Evolutionary conservation across 2,888 invertebrate genomes (phyloP), one percentile per base, ranked within the genome.

Genomic region (Eristalinus sepulchralis): DNA sequence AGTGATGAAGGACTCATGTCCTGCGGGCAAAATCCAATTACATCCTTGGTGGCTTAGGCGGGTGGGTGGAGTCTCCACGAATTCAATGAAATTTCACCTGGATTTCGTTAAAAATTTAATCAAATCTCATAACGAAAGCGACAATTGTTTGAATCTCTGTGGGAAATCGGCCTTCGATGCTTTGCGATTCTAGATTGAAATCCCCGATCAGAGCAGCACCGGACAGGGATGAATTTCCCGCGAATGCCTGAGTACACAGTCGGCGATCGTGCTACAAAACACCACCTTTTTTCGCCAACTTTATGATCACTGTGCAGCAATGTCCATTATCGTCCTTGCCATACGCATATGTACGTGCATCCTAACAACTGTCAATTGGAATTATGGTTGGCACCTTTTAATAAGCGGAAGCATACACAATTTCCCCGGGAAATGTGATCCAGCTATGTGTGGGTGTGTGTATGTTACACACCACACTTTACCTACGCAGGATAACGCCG

Each of bases 391-490:
- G 10, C 57, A 63, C 72, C 78, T 71, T 79, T 78, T 78, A 86
- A 86, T 82, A 83, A 83, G 66, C 78, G 86, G 82, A 86, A 86
- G 75, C 82, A 79, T 55, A 60, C 62, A 75, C 71, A 82, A 86
- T 70, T 75, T 78, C 70, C 70, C 68, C 33, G 27, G 63, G 70
- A 60, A 82, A 70, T 66, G 27, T n/a, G 59, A 76, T 27, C 53
- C 47, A 17, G 47, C 17, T 47, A 17, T 47, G 47, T 5, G 47
- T 17, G 17, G 8, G n/a, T 47, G 8, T 17, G 47, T 1, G 47
- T n/a, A 17, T 47, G 17, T n/a, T 17, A 17, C 6, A 34, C 34
- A 10, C 34, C 73, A 77, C 71, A 71, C 72, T 77, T 68, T 66
- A 34, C 64, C 59, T 31, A 68, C 36, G 70, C 57, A 72, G 76